Base-by-base conservation (phyloP, 2,113 vertebrate genomes). In the Trinectes maculatus region DNA sequence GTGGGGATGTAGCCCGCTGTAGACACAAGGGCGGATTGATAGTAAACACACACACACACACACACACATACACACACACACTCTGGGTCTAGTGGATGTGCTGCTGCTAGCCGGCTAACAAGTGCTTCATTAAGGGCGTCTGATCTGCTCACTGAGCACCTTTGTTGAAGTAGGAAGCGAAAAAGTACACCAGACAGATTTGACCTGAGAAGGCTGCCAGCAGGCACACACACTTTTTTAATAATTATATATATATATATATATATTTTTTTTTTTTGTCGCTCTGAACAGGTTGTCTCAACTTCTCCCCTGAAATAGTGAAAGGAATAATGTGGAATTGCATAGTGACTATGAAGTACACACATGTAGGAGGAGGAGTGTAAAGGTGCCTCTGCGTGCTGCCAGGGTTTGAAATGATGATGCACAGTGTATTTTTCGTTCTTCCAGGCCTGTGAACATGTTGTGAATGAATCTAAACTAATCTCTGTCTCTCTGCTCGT, bases 11-110 rank as follows among this genome's bases (percentile, higher is more conserved):
- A 76, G 80, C 82, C 80, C 28, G 55, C 71, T 87, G 81, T 76
- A 87, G 86, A 87, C 86, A 88, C 88, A 90, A 79, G 86, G 83
- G 39, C 15, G 84, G 85, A 90, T 90, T 90, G 88, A 90, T 85
- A 74, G 84, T 85, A 84, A 85, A 87, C 86, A 86, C 85, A n/a
- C n/a, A n/a, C n/a, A n/a, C n/a, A n/a, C n/a, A n/a, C n/a, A n/a
- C n/a, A n/a, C n/a, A n/a, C n/a, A n/a, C n/a, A n/a, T n/a, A n/a
- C n/a, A n/a, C n/a, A n/a, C n/a, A n/a, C n/a, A 85, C 85, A 85
- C 79, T 81, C 84, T 1, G 80, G 65, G 60, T 79, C 73, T 51
- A 83, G 85, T 81, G 85, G 85, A 86, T 87, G 66, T 76, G 86
- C 85, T 77, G 86, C 86, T 63, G 58, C 75, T 74, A 71, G 80